A percentile compares a stretch with the other conserved stretches of the same genome.
Evolutionary conservation across 53 echinoderm and acorn worm species (phyloP).

Genomic region (Hippasteria phrygiana): DNA sequence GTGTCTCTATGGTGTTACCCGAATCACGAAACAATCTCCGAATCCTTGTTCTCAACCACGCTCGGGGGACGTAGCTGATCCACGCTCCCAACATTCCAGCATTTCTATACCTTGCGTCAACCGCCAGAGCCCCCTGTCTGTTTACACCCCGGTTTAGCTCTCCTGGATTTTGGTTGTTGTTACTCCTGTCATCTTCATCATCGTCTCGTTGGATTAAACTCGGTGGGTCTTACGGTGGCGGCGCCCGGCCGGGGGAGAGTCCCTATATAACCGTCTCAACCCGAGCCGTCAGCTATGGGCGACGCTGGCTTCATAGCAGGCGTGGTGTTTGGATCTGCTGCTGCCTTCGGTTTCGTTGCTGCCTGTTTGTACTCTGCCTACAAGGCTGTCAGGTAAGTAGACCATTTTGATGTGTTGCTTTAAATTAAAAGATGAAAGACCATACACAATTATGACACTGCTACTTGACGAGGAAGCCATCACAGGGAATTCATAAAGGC

Average conservation of each 20-base stretch:
- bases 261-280: constrained; percentile 20
- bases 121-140: neutral
- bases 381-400: constrained; percentile 77
- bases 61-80: neutral
- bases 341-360: constrained; percentile 68
- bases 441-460: neutral
- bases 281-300: constrained; percentile 50
- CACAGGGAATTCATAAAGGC: neutral
- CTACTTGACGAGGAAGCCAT: too few species aligned
- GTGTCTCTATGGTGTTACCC: neutral
- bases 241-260: constrained; percentile 44
- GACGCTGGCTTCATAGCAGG: constrained; percentile 68
- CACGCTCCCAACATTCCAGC: neutral
- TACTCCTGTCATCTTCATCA: neutral
- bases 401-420: neutral
- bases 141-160: neutral
- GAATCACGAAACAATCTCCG: neutral
- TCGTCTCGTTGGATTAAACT: constrained; percentile 42
- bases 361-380: constrained; percentile 75
- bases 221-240: constrained; percentile 26
- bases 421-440: neutral
- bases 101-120: constrained; percentile 10
- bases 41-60: neutral
- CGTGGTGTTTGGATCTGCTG: constrained; percentile 64
- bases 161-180: neutral